Evolutionary conservation across 2,113 vertebrate genomes (phyloP).

Genomic region (Grammomys surdaster): DNA sequence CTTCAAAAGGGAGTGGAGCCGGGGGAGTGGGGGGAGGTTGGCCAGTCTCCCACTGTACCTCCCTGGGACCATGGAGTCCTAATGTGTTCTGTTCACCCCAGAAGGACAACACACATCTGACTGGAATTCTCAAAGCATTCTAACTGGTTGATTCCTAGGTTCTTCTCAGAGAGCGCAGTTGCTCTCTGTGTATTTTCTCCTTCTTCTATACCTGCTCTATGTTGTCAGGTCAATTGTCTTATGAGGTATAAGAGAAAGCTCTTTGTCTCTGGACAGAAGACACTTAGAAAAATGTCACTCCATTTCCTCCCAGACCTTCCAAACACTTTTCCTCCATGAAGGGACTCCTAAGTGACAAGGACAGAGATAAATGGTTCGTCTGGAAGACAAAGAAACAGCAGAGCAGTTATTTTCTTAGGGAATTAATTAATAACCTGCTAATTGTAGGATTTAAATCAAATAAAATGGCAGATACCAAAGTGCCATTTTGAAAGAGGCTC

Average conservation of each 20-base stretch:
- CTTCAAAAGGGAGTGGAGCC: conserved; percentile 13
- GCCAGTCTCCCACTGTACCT: not conserved
- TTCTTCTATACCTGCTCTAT: not conserved
- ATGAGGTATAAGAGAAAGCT: conserved; percentile 9
- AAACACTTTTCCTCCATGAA: not conserved
- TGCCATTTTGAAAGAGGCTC: not conserved
- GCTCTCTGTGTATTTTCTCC: not conserved
- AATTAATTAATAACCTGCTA: conserved; percentile 59
- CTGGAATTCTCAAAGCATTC: not conserved
- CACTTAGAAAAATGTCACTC: conserved; percentile 54
- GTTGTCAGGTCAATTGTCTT: not conserved
- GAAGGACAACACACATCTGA: not conserved
- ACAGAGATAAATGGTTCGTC: conserved; percentile 43
- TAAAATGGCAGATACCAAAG: not conserved
- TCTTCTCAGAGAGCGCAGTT: not conserved
- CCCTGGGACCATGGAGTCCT: not conserved
- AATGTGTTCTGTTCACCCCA: not conserved
- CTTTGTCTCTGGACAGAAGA: conserved; percentile 43
- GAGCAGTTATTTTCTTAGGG: conserved; percentile 48
- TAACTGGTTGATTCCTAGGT: not conserved
- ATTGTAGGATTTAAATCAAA: conserved; percentile 56
- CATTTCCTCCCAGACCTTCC: conserved; percentile 45
- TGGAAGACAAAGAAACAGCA: conserved; percentile 9
- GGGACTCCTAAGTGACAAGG: conserved; percentile 62
- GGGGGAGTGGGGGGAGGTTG: too few relatives aligned